These are phyloP conservation scores for Cryptops parisi DNA, from an alignment of 2,888 invertebrate species.

Conservation along the genomic window DNA sequence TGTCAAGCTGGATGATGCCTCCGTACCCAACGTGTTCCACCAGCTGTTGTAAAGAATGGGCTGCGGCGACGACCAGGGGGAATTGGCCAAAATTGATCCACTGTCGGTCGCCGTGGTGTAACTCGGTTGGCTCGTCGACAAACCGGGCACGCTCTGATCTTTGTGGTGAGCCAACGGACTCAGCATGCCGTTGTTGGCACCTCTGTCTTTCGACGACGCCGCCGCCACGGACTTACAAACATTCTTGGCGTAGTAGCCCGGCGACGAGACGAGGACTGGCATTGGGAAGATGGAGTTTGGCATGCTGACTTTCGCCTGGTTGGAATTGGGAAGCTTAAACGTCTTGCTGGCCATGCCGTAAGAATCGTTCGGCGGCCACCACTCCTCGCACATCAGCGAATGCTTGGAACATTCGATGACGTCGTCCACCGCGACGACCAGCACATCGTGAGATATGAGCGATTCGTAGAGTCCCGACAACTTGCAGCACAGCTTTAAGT, in stretches of 20 bases:
- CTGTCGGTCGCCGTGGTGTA: background rate
- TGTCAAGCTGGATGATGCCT: background rate
- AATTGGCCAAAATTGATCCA: background rate
- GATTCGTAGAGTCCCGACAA: slow-evolving; percentile 85
- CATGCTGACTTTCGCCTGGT: background rate
- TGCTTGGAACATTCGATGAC: slow-evolving; percentile 33
- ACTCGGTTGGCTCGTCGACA: background rate
- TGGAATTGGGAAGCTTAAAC: background rate
- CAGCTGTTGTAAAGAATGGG: slow-evolving; percentile 16
- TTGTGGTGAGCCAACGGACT: too few relatives aligned
- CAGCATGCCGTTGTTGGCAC: too few relatives aligned
- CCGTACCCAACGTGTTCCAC: slow-evolving; percentile 13
- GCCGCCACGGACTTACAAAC: too few relatives aligned
- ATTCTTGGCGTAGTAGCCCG: background rate
- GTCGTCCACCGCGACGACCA: slow-evolving; percentile 76
- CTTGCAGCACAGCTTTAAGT: slow-evolving; percentile 86
- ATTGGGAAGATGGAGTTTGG: slow-evolving; percentile 4
- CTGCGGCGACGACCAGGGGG: slow-evolving; percentile 13
- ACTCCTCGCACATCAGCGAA: slow-evolving; percentile 63
- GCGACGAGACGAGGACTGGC: background rate
- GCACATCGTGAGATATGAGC: slow-evolving; percentile 75
- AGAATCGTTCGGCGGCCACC: slow-evolving; percentile 62
- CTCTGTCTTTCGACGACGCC: too few relatives aligned
- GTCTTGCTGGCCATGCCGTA: background rate
- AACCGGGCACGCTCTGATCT: too few relatives aligned